A percentile compares a stretch with the other conserved stretches of the same genome.
phyloP scores from a whole-genome alignment of 2,797 vertebrate species.

The Sebastiscus albofasciatus region DNA sequence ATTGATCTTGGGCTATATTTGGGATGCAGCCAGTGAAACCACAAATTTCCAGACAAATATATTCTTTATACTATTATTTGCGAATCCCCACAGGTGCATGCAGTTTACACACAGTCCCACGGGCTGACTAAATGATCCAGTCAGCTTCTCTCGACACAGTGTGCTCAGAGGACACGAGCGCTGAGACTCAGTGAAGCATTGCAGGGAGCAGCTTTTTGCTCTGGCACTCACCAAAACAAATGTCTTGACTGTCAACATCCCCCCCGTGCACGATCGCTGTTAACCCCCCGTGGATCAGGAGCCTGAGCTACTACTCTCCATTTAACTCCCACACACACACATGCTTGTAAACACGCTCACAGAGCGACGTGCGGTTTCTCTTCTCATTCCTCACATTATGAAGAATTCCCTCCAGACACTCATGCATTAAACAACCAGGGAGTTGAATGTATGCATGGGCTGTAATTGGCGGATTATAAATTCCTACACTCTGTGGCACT shows the following conservation, averaged over 20 bases:
- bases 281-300: constrained; percentile 42
- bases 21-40: background rate
- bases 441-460: constrained; percentile 63
- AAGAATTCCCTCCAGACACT: constrained; percentile 73
- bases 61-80: background rate
- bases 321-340: background rate
- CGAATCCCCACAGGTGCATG: background rate
- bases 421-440: constrained; percentile 62
- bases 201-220: constrained; percentile 3
- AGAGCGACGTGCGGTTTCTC: background rate
- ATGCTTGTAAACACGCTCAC: constrained; percentile 4
- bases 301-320: constrained; percentile 5
- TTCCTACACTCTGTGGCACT: constrained; percentile 72
- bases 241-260: constrained; percentile 31
- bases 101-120: constrained; percentile 2
- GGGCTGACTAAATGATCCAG: constrained; percentile 7
- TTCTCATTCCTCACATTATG: constrained; percentile 47
- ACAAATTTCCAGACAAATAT: background rate
- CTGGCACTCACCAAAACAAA: constrained; percentile 58
- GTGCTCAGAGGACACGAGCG: constrained; percentile 5
- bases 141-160: background rate
- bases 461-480: constrained; percentile 79
- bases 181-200: constrained; percentile 9
- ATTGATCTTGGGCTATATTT: background rate
- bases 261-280: background rate